These are phyloP conservation scores for Sarcoramphus papa DNA, from an alignment of 2,797 vertebrate genomes.

Conservation along the genomic window DNA sequence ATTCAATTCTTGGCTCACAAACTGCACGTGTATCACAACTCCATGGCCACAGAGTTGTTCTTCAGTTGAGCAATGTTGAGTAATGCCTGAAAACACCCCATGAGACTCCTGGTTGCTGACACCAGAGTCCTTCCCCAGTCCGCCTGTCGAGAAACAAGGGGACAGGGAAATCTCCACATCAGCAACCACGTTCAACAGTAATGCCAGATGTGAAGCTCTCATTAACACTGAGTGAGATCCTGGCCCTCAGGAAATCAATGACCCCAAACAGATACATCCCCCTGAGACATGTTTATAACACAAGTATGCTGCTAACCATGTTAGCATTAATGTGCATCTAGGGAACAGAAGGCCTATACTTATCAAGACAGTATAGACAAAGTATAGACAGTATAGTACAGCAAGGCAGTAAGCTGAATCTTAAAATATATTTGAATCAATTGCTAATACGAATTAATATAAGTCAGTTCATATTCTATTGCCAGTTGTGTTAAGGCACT, in stretches of 20 bases:
- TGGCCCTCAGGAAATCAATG: neutral
- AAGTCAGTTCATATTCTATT: neutral
- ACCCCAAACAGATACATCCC: neutral
- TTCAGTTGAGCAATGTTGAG: neutral
- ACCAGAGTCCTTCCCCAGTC: neutral
- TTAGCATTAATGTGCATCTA: neutral
- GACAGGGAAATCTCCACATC: neutral
- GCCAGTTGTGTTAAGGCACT: neutral
- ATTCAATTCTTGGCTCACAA: neutral
- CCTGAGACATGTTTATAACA: neutral
- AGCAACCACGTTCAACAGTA: neutral
- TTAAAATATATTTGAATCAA: neutral
- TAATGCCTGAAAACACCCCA: neutral
- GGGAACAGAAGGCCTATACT: neutral
- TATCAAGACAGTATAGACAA: neutral
- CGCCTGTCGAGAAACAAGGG: neutral
- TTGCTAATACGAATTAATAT: neutral
- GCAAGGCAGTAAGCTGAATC: neutral
- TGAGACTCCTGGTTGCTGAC: neutral
- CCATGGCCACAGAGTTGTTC: neutral
- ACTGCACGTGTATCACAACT: accelerated
- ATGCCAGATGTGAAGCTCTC: neutral
- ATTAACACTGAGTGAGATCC: neutral
- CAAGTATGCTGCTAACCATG: neutral
- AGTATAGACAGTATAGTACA: neutral